Conservation (phyloP, 2,797 vertebrate species). For the Microhierax caerulescens region DNA sequence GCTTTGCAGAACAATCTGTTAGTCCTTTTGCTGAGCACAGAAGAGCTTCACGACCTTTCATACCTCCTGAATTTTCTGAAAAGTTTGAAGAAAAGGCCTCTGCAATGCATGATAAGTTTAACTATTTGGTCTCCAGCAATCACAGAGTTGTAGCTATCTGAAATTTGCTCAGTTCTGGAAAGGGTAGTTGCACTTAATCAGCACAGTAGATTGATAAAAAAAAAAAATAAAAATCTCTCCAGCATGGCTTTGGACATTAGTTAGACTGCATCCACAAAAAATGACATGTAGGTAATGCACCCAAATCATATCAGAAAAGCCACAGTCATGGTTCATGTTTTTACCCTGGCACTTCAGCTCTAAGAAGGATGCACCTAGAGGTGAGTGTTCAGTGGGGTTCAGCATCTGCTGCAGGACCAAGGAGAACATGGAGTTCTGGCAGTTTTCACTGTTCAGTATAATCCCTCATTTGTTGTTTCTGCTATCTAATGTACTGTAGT, state of each 20-base stretch:
- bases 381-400: not conserved
- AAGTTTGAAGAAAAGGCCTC: not conserved
- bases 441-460: not conserved
- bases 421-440: not conserved
- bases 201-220: not conserved
- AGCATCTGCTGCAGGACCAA: not conserved
- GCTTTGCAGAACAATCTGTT: not conserved
- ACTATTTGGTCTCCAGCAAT: not conserved
- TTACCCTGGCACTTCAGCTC: not conserved
- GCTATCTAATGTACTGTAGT: not conserved
- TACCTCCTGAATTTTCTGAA: not conserved
- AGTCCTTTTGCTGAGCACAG: not conserved
- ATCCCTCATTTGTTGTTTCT: not conserved
- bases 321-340: not conserved
- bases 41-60: not conserved
- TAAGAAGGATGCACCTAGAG: not conserved
- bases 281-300: not conserved
- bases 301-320: not conserved
- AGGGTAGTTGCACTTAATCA: not conserved
- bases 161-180: not conserved
- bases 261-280: not conserved
- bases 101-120: not conserved
- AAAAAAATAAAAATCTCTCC: not conserved
- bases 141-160: not conserved
- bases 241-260: not conserved